Percentiles rank a stretch among this genome's conserved stretches.
These are phyloP conservation scores for Sternotherus odoratus DNA, from an alignment of 2,797 vertebrate genomes.

Conservation along the genomic window DNA sequence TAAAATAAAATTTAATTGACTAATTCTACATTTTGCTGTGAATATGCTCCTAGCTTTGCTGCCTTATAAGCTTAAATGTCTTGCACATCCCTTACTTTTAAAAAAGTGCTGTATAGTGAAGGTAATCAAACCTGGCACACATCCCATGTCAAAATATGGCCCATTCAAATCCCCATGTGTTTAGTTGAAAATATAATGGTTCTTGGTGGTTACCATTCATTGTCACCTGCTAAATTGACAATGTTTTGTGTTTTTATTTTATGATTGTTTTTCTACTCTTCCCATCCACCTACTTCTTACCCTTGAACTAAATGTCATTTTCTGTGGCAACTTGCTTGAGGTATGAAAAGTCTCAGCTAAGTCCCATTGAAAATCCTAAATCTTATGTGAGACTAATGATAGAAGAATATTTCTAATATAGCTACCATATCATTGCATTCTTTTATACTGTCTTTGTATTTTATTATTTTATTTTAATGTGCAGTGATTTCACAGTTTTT, in stretches of 20 bases:
- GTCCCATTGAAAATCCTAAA: background rate
- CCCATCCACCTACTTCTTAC: background rate
- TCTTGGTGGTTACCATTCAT: background rate
- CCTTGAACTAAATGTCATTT: background rate
- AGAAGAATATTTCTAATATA: background rate
- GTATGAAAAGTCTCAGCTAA: background rate
- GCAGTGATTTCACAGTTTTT: conserved; percentile 36
- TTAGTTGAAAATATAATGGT: background rate
- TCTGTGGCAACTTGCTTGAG: background rate
- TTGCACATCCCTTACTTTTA: background rate
- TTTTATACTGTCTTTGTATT: background rate
- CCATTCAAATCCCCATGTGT: background rate
- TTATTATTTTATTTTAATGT: conserved; percentile 35
- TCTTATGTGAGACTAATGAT: background rate
- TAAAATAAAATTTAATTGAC: background rate
- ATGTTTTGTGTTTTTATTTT: background rate
- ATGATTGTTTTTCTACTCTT: background rate
- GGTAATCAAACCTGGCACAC: background rate
- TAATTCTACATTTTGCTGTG: background rate
- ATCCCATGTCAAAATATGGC: background rate
- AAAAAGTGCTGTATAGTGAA: background rate
- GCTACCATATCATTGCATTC: background rate
- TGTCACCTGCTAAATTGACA: background rate
- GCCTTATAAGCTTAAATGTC: background rate
- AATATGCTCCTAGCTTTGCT: background rate